Evolutionary conservation across 2,888 invertebrate species (phyloP).

Genomic region (Macrosoma leucophasiata): DNA sequence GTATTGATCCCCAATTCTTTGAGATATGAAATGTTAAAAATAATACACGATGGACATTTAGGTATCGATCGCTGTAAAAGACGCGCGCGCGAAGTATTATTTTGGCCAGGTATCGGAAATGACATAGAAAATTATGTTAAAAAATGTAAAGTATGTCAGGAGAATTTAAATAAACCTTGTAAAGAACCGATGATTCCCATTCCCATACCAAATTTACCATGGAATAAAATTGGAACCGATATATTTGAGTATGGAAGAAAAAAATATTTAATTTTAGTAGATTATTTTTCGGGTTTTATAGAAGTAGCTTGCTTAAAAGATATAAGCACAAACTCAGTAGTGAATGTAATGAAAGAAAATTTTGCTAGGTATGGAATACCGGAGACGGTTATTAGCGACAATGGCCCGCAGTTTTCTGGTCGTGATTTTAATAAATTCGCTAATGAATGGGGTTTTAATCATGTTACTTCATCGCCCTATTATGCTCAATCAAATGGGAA

Average conservation of each 20-base stretch:
- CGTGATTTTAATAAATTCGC: slow-evolving; percentile 17
- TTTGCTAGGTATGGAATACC: slow-evolving; percentile 5
- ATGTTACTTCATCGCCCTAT: slow-evolving; percentile 20
- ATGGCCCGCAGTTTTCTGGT: slow-evolving; percentile 9
- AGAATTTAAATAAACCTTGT: slow-evolving; percentile 6
- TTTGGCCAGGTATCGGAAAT: slow-evolving; percentile 21
- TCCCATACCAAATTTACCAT: slow-evolving; percentile 9
- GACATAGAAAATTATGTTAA: slow-evolving; percentile 15
- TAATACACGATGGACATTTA: slow-evolving; percentile 3
- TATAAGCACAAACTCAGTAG: slow-evolving; percentile 1
- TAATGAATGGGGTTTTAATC: slow-evolving; percentile 20
- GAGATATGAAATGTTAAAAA: slow-evolving; percentile 7
- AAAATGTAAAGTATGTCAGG: too few relatives aligned
- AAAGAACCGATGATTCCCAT: slow-evolving; percentile 13
- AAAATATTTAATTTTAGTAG: slow-evolving; percentile 9
- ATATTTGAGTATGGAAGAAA: slow-evolving; percentile 12
- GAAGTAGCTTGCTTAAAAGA: slow-evolving; percentile 6
- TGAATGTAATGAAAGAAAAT: slow-evolving; percentile 1
- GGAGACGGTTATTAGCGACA: slow-evolving; percentile 6
- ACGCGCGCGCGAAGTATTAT: slow-evolving; percentile 17
- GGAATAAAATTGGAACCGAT: slow-evolving; percentile 13
- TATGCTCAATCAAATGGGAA: slow-evolving; percentile 26
- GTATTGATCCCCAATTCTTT: slow-evolving; percentile 8
- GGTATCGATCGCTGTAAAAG: slow-evolving; percentile 17
- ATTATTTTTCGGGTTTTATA: slow-evolving; percentile 13